A percentile compares a stretch with the other conserved stretches of the same genome.
These are phyloP conservation scores for Elgaria multicarinata DNA, from an alignment of 2,113 vertebrate species.

Conservation along the genomic window DNA sequence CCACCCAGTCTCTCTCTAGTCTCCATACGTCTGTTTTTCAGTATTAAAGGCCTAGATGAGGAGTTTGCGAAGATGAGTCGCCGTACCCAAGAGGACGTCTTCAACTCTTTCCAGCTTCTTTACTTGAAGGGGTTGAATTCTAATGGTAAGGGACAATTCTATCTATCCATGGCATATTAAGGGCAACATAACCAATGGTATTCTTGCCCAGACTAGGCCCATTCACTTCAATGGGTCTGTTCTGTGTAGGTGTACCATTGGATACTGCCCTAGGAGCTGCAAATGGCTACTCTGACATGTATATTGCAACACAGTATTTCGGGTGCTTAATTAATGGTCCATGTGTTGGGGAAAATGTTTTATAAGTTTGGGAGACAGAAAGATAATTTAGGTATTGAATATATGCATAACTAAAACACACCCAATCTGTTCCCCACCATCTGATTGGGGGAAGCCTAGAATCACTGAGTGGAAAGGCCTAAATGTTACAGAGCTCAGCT, in stretches of 20 bases:
- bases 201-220: too few relatives aligned
- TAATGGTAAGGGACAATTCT: slow-evolving; percentile 9
- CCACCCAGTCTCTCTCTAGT: background rate
- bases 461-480: background rate
- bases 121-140: slow-evolving; percentile 21
- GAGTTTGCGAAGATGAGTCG: slow-evolving; percentile 27
- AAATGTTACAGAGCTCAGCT: background rate
- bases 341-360: background rate
- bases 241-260: too few relatives aligned
- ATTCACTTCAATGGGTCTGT: too few relatives aligned
- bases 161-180: too few relatives aligned
- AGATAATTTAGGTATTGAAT: background rate
- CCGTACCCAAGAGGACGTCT: background rate
- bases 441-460: background rate
- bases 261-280: too few relatives aligned
- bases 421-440: background rate
- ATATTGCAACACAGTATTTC: background rate
- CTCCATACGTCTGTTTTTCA: background rate
- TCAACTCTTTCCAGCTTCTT: slow-evolving; percentile 20
- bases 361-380: background rate
- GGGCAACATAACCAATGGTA: too few relatives aligned
- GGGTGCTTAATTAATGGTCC: background rate
- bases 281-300: background rate
- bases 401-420: background rate
- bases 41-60: slow-evolving; percentile 25